Conservation (phyloP, 2,797 vertebrate genomes). For the Lithobates pipiens region DNA sequence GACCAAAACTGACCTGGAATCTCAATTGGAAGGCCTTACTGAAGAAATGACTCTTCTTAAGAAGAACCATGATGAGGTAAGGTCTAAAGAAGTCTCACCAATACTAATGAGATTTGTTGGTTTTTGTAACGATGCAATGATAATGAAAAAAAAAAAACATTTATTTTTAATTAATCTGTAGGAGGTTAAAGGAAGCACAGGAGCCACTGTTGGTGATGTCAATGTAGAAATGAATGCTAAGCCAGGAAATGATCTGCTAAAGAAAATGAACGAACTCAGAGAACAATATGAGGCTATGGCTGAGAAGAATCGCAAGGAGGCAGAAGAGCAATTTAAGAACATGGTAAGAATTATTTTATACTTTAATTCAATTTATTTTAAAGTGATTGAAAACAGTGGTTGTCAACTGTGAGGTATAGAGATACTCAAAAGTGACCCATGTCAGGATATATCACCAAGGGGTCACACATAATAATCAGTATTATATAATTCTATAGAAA, state of each 20-base stretch:
- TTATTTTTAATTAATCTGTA: neutral
- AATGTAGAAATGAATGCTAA: slow-evolving; percentile 90
- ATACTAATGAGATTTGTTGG: neutral
- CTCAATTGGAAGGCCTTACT: slow-evolving; percentile 23
- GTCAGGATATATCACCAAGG: neutral
- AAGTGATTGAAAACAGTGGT: no score
- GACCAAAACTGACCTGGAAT: slow-evolving; percentile 29
- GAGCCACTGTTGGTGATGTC: slow-evolving; percentile 68
- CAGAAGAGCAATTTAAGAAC: slow-evolving; percentile 85
- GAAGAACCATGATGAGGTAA: slow-evolving; percentile 61
- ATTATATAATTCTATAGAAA: no score
- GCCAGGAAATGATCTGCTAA: slow-evolving; percentile 85
- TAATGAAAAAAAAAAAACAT: neutral
- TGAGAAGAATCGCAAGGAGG: slow-evolving; percentile 85
- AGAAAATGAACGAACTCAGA: slow-evolving; percentile 84
- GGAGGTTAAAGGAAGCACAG: slow-evolving; percentile 34
- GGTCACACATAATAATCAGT: no score
- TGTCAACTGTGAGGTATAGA: neutral
- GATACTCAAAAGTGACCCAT: neutral
- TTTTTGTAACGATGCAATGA: neutral
- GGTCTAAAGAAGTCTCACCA: neutral
- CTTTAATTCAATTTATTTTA: neutral
- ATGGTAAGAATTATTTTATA: slow-evolving; percentile 73
- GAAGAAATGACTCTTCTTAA: slow-evolving; percentile 48
- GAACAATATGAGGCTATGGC: slow-evolving; percentile 85